Percentiles rank a stretch among this genome's conserved stretches.
Conservation (phyloP, 1,140 invertebrate species). For the Berghia stephanieae region DNA sequence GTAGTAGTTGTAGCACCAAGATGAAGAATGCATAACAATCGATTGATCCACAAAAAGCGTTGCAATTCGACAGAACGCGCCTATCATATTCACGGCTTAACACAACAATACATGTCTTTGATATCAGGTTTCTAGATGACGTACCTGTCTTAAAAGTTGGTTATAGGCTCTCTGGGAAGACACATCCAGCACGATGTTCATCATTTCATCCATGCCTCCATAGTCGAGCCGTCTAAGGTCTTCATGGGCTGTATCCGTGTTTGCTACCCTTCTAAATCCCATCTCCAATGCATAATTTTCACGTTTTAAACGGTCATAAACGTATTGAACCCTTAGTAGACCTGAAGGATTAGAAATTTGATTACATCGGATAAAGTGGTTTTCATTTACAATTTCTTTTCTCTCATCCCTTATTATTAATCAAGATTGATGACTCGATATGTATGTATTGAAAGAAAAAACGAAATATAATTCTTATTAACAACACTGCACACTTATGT, state of each 20-base stretch:
- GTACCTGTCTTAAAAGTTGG: conserved; percentile 45
- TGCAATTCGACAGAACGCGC: no score
- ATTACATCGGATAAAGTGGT: not conserved
- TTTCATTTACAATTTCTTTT: no score
- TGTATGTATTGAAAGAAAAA: no score
- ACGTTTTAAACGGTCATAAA: conserved; percentile 31
- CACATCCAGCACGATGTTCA: conserved; percentile 51
- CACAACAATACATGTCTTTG: no score
- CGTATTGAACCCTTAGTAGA: conserved; percentile 34
- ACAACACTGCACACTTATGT: no score
- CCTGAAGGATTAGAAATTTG: conserved; percentile 18
- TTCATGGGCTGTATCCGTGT: conserved; percentile 63
- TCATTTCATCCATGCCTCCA: conserved; percentile 68
- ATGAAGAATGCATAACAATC: no score
- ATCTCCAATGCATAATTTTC: conserved; percentile 29
- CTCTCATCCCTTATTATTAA: no score
- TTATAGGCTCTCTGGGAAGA: conserved; percentile 44
- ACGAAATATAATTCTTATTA: no score
- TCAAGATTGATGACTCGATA: no score
- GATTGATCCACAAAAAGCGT: no score
- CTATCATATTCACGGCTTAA: no score
- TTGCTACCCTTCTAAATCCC: conserved; percentile 52
- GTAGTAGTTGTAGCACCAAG: no score
- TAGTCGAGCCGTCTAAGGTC: conserved; percentile 58
- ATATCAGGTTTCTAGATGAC: not conserved